These are phyloP conservation scores for Cantharis rufa DNA, from an alignment of 2,888 invertebrate species.

Conservation along the genomic window DNA sequence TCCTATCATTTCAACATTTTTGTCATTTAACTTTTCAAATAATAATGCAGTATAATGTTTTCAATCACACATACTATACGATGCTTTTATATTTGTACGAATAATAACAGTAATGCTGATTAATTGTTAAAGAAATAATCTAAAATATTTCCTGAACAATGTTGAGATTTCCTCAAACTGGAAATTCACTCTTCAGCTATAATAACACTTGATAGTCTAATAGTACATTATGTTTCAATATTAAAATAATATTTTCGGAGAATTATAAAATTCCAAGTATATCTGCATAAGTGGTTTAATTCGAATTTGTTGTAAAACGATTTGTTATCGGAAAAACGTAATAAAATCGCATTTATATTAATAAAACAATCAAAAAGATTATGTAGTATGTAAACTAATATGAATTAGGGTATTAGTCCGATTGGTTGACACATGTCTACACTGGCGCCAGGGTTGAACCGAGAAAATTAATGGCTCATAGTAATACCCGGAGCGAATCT, in stretches of 20 bases:
- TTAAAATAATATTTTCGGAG: neutral
- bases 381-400: conserved; percentile 15
- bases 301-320: neutral
- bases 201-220: neutral
- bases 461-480: conserved; percentile 38
- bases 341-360: neutral
- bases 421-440: conserved; percentile 41
- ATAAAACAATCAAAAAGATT: conserved; percentile 8
- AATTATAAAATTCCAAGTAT: neutral
- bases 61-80: no score
- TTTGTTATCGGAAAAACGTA: neutral
- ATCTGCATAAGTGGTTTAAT: neutral
- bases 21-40: neutral
- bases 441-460: conserved; percentile 40
- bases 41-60: neutral
- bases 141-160: no score
- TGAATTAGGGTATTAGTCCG: conserved; percentile 28
- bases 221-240: neutral
- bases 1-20: neutral
- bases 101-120: no score
- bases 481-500: conserved; percentile 29
- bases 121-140: no score
- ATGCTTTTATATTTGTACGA: no score
- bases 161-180: no score
- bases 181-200: neutral